These are phyloP conservation scores for Amphiprion ocellaris DNA, from an alignment of 2,113 vertebrate species.

Conservation along the genomic window DNA sequence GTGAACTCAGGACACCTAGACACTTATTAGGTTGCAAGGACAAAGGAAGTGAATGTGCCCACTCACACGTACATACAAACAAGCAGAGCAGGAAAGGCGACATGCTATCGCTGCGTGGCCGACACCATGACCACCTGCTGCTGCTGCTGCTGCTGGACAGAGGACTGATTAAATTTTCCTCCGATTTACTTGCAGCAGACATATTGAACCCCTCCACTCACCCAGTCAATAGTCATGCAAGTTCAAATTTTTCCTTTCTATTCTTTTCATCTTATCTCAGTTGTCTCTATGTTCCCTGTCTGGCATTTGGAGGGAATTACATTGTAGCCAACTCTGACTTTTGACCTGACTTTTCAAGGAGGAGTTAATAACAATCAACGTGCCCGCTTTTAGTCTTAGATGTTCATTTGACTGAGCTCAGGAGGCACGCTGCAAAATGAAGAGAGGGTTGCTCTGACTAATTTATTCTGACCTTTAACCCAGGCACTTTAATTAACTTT, in stretches of 20 bases:
- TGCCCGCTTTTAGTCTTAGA: not conserved
- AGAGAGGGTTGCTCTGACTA: not conserved
- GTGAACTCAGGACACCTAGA: conserved; percentile 43
- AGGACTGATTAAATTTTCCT: conserved; percentile 30
- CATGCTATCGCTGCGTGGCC: not conserved
- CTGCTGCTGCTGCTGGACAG: conserved; percentile 3
- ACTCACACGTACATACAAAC: conserved; percentile 5
- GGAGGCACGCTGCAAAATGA: not conserved
- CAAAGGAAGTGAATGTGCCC: conserved; percentile 39
- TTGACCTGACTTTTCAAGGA: not conserved
- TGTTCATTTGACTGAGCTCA: conserved; percentile 1
- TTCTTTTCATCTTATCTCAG: conserved; percentile 11
- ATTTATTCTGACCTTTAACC: not conserved
- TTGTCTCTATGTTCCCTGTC: conserved; percentile 4
- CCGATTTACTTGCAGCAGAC: conserved; percentile 32
- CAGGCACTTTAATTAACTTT: not conserved
- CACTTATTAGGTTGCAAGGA: conserved; percentile 49
- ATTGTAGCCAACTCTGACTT: conserved; percentile 9
- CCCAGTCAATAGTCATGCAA: not conserved
- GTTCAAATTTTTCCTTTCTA: conserved; percentile 18
- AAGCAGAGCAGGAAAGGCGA: conserved; percentile 5
- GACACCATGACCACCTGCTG: conserved; percentile 41
- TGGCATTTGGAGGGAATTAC: conserved; percentile 25
- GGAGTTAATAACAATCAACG: not conserved
- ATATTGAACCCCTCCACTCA: conserved; percentile 11